Conservation (phyloP, 2,888 invertebrate genomes). For the Leistus spinibarbis region DNA sequence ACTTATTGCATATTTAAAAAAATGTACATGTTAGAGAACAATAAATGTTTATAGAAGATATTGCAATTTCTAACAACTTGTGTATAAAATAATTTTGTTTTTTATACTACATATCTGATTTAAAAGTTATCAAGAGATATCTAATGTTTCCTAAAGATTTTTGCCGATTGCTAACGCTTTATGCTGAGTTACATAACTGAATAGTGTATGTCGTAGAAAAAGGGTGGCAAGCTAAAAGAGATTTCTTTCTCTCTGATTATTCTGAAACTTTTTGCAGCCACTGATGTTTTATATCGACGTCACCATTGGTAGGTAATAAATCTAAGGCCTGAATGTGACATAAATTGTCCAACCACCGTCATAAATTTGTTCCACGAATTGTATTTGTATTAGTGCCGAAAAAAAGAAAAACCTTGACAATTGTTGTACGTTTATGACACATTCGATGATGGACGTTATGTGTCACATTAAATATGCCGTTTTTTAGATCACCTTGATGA, state of each 20-base stretch:
- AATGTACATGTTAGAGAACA: no score
- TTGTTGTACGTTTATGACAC: background rate
- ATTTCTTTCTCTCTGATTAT: background rate
- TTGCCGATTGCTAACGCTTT: no score
- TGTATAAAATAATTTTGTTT: no score
- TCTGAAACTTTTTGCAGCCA: background rate
- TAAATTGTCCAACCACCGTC: background rate
- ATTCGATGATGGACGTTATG: background rate
- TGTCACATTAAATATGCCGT: background rate
- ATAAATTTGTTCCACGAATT: background rate
- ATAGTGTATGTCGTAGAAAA: no score
- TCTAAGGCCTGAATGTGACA: conserved; percentile 10
- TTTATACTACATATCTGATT: no score
- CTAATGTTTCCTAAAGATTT: no score
- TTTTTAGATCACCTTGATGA: background rate
- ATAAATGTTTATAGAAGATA: no score
- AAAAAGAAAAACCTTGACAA: conserved; percentile 1
- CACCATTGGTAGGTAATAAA: background rate
- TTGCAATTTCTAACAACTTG: no score
- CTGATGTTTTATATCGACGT: background rate
- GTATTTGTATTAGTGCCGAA: background rate
- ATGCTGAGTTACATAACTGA: no score
- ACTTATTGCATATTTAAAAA: no score
- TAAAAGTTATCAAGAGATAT: no score
- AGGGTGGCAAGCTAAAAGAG: no score